Evolutionary conservation across 1,140 invertebrate species (phyloP).

Genomic region (Aplysia californica): DNA sequence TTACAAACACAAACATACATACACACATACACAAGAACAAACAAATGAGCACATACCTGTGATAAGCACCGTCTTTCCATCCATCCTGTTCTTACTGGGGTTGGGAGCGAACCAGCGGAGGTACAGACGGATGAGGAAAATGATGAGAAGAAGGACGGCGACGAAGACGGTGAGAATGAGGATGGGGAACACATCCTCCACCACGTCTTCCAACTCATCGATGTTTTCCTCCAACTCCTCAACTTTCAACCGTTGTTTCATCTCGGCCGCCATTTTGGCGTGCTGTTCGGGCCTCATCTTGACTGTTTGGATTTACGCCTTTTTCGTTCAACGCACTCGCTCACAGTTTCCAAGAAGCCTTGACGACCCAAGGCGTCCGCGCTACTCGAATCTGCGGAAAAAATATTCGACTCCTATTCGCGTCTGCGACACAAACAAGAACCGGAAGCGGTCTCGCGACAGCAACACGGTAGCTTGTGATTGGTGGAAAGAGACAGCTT

Average conservation of each 20-base stretch:
- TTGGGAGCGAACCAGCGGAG: constrained; percentile 45
- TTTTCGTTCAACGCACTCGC: not conserved
- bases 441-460: too few species aligned
- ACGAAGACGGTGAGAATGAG: constrained; percentile 41
- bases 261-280: constrained; percentile 17
- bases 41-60: too few species aligned
- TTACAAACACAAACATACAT: too few species aligned
- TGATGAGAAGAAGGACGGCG: constrained; percentile 38
- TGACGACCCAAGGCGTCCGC: too few species aligned
- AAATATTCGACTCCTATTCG: too few species aligned
- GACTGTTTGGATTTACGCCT: not conserved
- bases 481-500: too few species aligned
- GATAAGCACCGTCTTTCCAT: constrained; percentile 60
- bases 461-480: too few species aligned
- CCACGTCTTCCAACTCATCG: constrained; percentile 37
- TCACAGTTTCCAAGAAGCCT: too few species aligned
- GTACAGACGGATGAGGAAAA: constrained; percentile 52
- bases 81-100: constrained; percentile 47
- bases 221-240: constrained; percentile 45
- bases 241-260: constrained; percentile 37
- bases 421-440: too few species aligned
- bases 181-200: constrained; percentile 37
- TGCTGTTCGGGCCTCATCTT: constrained; percentile 11
- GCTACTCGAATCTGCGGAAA: too few species aligned
- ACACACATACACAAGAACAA: too few species aligned